Conservation (phyloP, 1,140 invertebrate species). For the Orius insidiosus region DNA sequence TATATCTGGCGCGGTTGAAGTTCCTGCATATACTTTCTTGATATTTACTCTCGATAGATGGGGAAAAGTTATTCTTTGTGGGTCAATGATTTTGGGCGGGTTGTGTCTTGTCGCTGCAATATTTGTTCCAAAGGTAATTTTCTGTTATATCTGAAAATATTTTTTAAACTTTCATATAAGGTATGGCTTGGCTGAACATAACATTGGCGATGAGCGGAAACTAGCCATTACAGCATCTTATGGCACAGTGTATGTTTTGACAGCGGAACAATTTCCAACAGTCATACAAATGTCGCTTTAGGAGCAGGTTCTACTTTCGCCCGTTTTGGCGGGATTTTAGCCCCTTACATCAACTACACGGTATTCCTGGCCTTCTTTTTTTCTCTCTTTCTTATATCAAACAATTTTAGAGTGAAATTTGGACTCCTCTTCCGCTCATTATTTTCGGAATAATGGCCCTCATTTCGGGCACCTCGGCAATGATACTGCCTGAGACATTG, state of each 20-base stretch:
- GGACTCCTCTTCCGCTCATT: constrained; percentile 53
- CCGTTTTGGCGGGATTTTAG: constrained; percentile 54
- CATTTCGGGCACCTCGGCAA: constrained; percentile 40
- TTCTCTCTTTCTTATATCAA: neutral
- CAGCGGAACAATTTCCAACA: constrained; percentile 70
- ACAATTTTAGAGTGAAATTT: constrained; percentile 25
- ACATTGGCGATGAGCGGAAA: constrained; percentile 64
- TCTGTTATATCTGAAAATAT: neutral
- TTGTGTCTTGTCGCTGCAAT: constrained; percentile 37
- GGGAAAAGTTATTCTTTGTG: constrained; percentile 50
- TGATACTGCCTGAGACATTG: constrained; percentile 58
- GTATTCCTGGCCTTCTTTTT: no score
- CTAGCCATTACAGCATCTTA: constrained; percentile 69
- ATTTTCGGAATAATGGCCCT: constrained; percentile 54
- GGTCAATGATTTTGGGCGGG: constrained; percentile 50
- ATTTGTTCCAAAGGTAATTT: constrained; percentile 37
- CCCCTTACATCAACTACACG: constrained; percentile 49
- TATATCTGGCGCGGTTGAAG: constrained; percentile 55
- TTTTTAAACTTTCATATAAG: constrained; percentile 28
- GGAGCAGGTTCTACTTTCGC: constrained; percentile 62
- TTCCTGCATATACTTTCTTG: constrained; percentile 53
- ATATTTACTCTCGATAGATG: constrained; percentile 51
- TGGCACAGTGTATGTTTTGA: constrained; percentile 61
- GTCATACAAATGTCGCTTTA: constrained; percentile 56
- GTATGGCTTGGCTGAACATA: constrained; percentile 39